These are phyloP conservation scores for Pan paniscus DNA, from an alignment of 2,113 vertebrate species.

Conservation along the genomic window DNA sequence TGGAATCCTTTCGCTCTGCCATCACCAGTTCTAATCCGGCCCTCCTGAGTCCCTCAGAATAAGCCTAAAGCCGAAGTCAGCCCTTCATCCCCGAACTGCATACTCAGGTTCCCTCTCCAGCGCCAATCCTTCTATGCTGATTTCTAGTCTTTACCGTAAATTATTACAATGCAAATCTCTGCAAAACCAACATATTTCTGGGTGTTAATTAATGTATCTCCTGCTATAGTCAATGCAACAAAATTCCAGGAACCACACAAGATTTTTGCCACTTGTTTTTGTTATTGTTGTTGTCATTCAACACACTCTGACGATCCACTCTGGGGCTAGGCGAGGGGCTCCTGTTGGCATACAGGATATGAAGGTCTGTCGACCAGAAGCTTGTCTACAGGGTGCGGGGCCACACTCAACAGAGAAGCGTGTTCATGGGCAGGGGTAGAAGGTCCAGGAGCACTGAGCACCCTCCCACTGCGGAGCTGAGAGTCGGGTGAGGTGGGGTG, in stretches of 20 bases:
- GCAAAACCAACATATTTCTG: not conserved
- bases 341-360: not conserved
- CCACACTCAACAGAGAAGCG: not conserved
- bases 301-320: not conserved
- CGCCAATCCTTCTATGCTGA: not conserved
- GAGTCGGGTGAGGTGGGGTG: not conserved
- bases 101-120: not conserved
- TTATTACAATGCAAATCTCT: not conserved
- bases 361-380: not conserved
- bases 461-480: not conserved
- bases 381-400: not conserved
- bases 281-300: not conserved
- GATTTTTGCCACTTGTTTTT: not conserved
- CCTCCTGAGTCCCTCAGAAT: not conserved
- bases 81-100: not conserved
- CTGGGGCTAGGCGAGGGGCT: not conserved
- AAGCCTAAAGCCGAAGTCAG: not conserved
- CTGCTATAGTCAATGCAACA: not conserved
- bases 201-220: not conserved
- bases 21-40: not conserved
- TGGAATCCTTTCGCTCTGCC: rapidly evolving
- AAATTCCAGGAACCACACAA: not conserved
- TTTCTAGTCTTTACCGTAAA: not conserved
- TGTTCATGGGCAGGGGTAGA: too few relatives aligned
- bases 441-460: rapidly evolving